These are phyloP conservation scores for Ypsolopha sequella DNA, from an alignment of 2,888 invertebrate genomes.

Conservation along the genomic window DNA sequence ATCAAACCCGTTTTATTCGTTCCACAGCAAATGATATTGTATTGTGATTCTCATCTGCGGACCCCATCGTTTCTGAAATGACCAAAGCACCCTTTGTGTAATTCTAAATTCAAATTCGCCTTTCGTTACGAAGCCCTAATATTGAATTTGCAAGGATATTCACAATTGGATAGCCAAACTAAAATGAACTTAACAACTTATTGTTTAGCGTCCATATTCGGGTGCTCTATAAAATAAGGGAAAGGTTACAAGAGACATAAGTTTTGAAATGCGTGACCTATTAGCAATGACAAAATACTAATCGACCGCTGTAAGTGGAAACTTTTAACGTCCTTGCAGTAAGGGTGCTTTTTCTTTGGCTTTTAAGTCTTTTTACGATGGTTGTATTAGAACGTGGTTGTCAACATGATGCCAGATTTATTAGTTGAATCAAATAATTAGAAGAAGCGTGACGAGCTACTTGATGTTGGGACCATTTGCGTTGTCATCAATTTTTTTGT, in stretches of 20 bases:
- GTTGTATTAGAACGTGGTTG: slow-evolving; percentile 28
- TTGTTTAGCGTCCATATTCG: no score
- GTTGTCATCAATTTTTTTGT: no score
- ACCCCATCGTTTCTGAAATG: slow-evolving; percentile 4
- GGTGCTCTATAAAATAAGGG: not conserved
- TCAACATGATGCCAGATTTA: slow-evolving; percentile 56
- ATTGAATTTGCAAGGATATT: no score
- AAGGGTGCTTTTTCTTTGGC: no score
- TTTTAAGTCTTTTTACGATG: no score
- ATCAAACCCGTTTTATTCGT: slow-evolving; percentile 48
- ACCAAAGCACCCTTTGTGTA: not conserved
- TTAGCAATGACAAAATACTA: slow-evolving; percentile 52
- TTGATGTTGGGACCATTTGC: slow-evolving; percentile 13
- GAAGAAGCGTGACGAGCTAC: slow-evolving; percentile 40
- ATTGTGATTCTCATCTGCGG: slow-evolving; percentile 33
- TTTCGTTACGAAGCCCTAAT: no score
- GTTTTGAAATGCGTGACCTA: slow-evolving; percentile 50
- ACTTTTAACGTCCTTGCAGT: no score
- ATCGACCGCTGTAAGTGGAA: no score
- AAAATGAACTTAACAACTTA: no score
- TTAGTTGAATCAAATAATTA: slow-evolving; percentile 42
- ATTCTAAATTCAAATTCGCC: no score
- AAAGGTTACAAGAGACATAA: slow-evolving; percentile 27
- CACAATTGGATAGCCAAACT: no score
- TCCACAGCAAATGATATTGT: slow-evolving; percentile 50